These are phyloP conservation scores for Graphium colonna DNA, from an alignment of 2,888 invertebrate genomes.

Conservation along the genomic window DNA sequence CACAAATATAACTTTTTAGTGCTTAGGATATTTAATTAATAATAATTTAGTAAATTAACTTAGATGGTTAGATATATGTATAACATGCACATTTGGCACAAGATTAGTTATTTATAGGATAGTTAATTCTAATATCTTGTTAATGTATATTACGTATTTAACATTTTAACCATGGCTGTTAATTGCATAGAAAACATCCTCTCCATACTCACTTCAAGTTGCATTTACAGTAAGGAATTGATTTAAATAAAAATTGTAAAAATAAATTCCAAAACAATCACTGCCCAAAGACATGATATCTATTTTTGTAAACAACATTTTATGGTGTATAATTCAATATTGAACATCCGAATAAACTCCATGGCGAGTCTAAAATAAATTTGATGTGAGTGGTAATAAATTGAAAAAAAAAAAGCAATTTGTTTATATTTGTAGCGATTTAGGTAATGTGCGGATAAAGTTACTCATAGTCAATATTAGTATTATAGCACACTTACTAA, in stretches of 20 bases:
- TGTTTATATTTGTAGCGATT: constrained; percentile 28
- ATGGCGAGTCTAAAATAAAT: constrained; percentile 52
- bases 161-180: constrained; percentile 24
- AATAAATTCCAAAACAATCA: constrained; percentile 44
- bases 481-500: constrained; percentile 16
- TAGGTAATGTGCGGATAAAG: constrained; percentile 8
- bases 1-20: constrained; percentile 31
- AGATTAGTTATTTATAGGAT: constrained; percentile 46
- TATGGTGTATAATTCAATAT: constrained; percentile 42
- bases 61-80: constrained; percentile 43
- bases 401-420: background rate
- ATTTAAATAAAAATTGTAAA: constrained; percentile 38
- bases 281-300: constrained; percentile 49
- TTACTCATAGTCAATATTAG: constrained; percentile 17
- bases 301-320: constrained; percentile 48
- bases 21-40: constrained; percentile 40
- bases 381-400: constrained; percentile 30
- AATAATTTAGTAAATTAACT: constrained; percentile 35
- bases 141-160: constrained; percentile 23
- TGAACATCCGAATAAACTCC: constrained; percentile 49
- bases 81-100: constrained; percentile 65
- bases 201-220: constrained; percentile 32
- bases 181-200: constrained; percentile 19
- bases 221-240: constrained; percentile 57
- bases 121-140: constrained; percentile 29